These are phyloP conservation scores for Lepus timidus DNA, from an alignment of 2,113 vertebrate genomes.

Conservation along the genomic window DNA sequence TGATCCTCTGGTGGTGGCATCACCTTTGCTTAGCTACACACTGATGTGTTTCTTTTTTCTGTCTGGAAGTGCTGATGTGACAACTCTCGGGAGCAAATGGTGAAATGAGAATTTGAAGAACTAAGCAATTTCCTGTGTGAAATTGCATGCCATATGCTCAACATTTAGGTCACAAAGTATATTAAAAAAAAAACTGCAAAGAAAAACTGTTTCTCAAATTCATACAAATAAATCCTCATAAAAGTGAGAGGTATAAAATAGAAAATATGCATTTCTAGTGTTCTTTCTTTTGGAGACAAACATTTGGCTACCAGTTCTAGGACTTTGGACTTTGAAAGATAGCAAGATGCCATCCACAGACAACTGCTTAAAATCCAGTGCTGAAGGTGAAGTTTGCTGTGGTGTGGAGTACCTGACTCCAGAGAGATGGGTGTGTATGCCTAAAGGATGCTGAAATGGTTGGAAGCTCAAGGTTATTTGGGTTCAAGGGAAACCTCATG, in stretches of 20 bases:
- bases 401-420: rapidly evolving
- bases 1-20: neutral
- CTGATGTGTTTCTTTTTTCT: constrained; percentile 66
- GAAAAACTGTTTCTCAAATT: constrained; percentile 58
- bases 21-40: constrained; percentile 7
- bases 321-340: constrained; percentile 18
- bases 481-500: neutral
- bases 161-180: constrained; percentile 68
- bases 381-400: neutral
- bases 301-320: neutral
- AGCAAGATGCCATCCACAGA: neutral
- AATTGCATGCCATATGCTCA: constrained; percentile 71
- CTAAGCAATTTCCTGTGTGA: constrained; percentile 58
- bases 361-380: neutral
- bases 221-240: constrained; percentile 66
- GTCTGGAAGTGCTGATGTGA: constrained; percentile 55
- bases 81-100: constrained; percentile 55
- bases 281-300: constrained; percentile 63
- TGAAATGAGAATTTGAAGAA: constrained; percentile 71
- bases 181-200: constrained; percentile 56
- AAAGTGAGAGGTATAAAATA: constrained; percentile 70
- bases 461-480: neutral
- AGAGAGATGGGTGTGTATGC: neutral
- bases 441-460: neutral
- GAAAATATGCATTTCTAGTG: constrained; percentile 41